Evolutionary conservation across 2,888 invertebrate species (phyloP).

Genomic region (Colostygia pectinataria): DNA sequence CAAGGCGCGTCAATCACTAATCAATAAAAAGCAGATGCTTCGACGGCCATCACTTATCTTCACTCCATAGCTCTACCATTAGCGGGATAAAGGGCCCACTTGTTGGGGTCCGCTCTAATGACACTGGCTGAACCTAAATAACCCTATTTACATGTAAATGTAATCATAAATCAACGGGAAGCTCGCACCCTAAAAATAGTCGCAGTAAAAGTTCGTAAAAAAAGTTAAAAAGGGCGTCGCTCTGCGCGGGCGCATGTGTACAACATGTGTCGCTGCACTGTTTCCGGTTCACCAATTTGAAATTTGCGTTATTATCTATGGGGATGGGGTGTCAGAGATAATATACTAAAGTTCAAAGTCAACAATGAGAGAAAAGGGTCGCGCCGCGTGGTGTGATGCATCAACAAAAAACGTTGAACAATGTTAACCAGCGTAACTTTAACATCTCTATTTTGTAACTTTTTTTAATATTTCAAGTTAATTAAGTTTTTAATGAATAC

Average conservation of each 20-base stretch:
- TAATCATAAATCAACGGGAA: constrained; percentile 65
- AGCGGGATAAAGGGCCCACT: constrained; percentile 61
- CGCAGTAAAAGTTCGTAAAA: constrained; percentile 52
- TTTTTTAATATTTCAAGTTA: constrained; percentile 18
- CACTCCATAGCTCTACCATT: constrained; percentile 47
- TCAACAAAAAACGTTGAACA: constrained; percentile 17
- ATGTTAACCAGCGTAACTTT: constrained; percentile 10
- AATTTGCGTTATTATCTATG: constrained; percentile 66
- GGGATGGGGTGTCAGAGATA: constrained; percentile 49
- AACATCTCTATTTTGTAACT: constrained; percentile 7
- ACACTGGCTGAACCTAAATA: constrained; percentile 38
- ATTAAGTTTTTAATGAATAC: constrained; percentile 13
- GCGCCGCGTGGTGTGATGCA: constrained; percentile 24
- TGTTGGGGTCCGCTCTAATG: constrained; percentile 54
- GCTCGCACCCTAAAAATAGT: constrained; percentile 59
- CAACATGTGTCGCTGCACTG: constrained; percentile 66
- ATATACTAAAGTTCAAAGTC: constrained; percentile 51
- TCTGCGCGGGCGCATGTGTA: constrained; percentile 70
- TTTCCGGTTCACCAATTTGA: constrained; percentile 68
- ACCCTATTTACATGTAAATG: constrained; percentile 36
- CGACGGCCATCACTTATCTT: constrained; percentile 65
- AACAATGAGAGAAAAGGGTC: constrained; percentile 27
- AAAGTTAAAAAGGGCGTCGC: constrained; percentile 66
- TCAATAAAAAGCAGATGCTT: constrained; percentile 64
- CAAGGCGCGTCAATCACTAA: constrained; percentile 61